Base-by-base conservation (phyloP, 2,113 vertebrate species). In the Istiophorus platypterus region DNA sequence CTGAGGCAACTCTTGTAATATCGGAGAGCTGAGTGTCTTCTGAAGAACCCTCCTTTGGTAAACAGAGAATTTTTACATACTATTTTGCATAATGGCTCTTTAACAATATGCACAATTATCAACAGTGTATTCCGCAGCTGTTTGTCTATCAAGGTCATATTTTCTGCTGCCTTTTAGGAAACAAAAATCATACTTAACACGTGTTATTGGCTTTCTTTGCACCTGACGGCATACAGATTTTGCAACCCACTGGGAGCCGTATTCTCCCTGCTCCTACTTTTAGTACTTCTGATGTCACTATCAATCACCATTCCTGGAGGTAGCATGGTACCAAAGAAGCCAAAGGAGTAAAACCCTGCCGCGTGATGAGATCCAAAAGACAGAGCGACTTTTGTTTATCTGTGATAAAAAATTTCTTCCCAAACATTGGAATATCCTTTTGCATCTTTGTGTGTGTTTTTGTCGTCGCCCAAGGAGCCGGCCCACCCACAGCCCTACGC, bases 401-500 rank as follows among this genome's bases (percentile, higher is more conserved):
- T 71, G 78, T 39, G 42, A 69, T 3, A 42, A 80, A 71, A 71
- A 84, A 82, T 84, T 77, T 80, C 68, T 77, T 51, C 54, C 20
- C 75, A 85, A 82, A 88, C 72, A 76, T 69, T 22, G 56, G 61
- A 82, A 13, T 64, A 85, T 81, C 59, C 71, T 45, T 37, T 12
- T 41, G 69, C 82, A 65, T 88, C 61, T 62, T 39, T 76, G 78
- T 65, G 73, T 65, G 73, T 85, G 29, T 71, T 42, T 75, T 56
- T 12, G 64, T 76, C 54, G 75, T 84, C 72, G 82, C 86, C 85
- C 58, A 82, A 82, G 78, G 78, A 82, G 41, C 71, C 39, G 56
- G 80, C 83, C 89, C 82, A 86, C 83, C 88, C 84, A 88, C 83
- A 76, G 85, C 61, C 81, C 57, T 80, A 37, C 24, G 24, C 72